These are phyloP conservation scores for Lepidochrysops patricia DNA, from an alignment of 2,888 invertebrate species.

Conservation along the genomic window DNA sequence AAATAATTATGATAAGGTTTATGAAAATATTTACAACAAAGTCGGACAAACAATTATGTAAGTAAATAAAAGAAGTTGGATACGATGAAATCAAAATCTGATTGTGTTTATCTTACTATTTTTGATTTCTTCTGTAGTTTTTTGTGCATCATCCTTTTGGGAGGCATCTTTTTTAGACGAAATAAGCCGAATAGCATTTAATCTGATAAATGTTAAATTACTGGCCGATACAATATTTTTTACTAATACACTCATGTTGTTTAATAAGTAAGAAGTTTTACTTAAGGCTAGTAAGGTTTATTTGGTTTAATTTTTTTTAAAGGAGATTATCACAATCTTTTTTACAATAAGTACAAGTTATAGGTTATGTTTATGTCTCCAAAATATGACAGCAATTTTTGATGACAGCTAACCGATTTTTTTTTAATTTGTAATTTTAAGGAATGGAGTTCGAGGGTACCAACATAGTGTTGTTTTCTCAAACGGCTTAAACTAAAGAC, in stretches of 20 bases:
- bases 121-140: constrained; percentile 47
- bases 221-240: constrained; percentile 33
- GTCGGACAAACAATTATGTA: no score
- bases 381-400: not conserved
- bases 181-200: constrained; percentile 33
- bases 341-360: no score
- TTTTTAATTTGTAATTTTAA: not conserved
- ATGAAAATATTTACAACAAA: not conserved
- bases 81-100: not conserved
- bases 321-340: no score
- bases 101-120: constrained; percentile 42
- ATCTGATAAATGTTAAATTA: constrained; percentile 33
- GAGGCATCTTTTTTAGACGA: constrained; percentile 37
- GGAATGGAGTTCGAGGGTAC: no score
- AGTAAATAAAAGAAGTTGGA: no score
- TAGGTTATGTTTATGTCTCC: constrained; percentile 20
- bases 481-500: no score
- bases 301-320: no score
- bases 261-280: not conserved
- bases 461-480: no score
- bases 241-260: constrained; percentile 56
- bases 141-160: constrained; percentile 39
- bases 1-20: constrained; percentile 4
- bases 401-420: not conserved
- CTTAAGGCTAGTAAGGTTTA: no score